A percentile compares a stretch with the other conserved stretches of the same genome.
Conservation (phyloP, 2,113 vertebrate genomes). For the Psephotus haematonotus region DNA sequence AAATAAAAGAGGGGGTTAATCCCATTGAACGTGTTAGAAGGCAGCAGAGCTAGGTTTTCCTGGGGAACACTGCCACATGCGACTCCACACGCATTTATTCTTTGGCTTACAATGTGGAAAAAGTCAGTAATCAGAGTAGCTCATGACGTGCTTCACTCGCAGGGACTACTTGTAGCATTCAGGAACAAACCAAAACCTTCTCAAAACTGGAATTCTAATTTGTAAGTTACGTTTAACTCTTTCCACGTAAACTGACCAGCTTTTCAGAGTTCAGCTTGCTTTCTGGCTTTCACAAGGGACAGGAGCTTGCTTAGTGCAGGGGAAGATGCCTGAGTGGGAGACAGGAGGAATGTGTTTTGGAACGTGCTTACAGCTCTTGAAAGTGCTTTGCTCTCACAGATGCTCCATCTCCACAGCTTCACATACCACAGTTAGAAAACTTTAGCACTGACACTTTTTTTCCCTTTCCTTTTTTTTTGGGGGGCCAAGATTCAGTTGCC, state of each 20-base stretch:
- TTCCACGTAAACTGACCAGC: neutral
- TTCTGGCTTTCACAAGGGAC: neutral
- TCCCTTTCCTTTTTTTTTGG: neutral
- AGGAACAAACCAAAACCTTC: neutral
- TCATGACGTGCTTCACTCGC: neutral
- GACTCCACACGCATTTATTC: conserved; percentile 8
- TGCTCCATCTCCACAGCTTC: neutral
- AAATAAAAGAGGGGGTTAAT: neutral
- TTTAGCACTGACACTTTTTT: neutral
- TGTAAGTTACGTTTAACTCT: neutral
- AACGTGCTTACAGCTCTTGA: neutral
- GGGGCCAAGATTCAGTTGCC: neutral
- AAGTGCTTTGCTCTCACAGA: neutral
- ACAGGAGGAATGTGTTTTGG: conserved; percentile 6
- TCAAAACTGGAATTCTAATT: neutral
- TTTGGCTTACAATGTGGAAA: conserved; percentile 41
- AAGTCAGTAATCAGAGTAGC: conserved; percentile 3
- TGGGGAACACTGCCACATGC: conserved; percentile 14
- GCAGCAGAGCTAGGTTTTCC: neutral
- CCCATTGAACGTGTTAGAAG: neutral
- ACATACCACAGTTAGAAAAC: neutral
- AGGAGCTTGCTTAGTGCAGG: neutral
- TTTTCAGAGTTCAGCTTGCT: neutral
- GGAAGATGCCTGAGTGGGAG: neutral
- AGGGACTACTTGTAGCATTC: neutral